Evolutionary conservation across 2,797 vertebrate genomes (phyloP).

Genomic region (Sorex maritimensis): DNA sequence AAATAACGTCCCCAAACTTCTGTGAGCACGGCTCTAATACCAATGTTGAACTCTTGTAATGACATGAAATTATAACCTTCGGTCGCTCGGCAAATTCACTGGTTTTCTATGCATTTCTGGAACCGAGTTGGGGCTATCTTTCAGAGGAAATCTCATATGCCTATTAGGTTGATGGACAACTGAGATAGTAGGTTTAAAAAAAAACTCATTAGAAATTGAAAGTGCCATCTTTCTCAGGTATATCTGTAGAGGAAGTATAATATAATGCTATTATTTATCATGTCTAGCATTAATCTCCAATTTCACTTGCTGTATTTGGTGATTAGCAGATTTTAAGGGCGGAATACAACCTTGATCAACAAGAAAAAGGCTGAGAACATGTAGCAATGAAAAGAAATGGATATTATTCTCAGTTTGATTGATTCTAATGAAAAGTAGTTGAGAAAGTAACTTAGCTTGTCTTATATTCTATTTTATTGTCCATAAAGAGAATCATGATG

Average conservation of each 20-base stretch:
- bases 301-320: not conserved
- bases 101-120: conserved; percentile 9
- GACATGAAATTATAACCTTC: not conserved
- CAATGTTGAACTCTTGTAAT: not conserved
- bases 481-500: not conserved
- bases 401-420: not conserved
- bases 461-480: not conserved
- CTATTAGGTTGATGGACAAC: not conserved
- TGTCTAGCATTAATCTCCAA: conserved; percentile 29
- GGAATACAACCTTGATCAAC: not conserved
- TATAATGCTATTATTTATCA: conserved; percentile 1
- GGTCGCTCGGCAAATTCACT: not conserved
- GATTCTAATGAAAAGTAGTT: conserved; percentile 41
- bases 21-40: not conserved
- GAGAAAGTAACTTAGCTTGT: conserved; percentile 2
- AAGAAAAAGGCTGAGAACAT: too few species aligned
- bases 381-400: too few species aligned
- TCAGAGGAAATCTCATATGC: not conserved
- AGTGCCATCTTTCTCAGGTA: not conserved
- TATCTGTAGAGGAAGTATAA: not conserved
- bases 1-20: not conserved
- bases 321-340: not conserved
- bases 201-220: conserved; percentile 10
- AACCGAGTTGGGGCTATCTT: not conserved
- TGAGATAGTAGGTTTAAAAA: conserved; percentile 31